A percentile compares a stretch with the other conserved stretches of the same genome.
Evolutionary conservation across 2,888 invertebrate genomes (phyloP).

Genomic region (Noctua fimbriata): DNA sequence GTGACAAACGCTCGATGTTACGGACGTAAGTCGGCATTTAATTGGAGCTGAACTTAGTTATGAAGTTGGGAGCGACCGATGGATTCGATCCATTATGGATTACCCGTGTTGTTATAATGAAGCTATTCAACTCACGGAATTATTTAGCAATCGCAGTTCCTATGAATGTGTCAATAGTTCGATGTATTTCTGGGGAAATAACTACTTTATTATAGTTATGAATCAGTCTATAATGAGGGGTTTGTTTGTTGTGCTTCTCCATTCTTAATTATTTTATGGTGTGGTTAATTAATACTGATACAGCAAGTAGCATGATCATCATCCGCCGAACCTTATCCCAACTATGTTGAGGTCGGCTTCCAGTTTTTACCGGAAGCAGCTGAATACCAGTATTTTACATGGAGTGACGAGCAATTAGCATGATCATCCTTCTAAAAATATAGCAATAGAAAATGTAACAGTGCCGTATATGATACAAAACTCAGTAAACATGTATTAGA

Average conservation of each 20-base stretch:
- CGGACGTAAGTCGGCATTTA: constrained; percentile 78
- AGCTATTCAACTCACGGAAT: constrained; percentile 78
- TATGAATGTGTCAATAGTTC: constrained; percentile 44
- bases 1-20: constrained; percentile 54
- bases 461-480: background rate
- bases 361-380: background rate
- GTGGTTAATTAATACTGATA: background rate
- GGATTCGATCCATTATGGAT: constrained; percentile 81
- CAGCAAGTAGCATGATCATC: background rate
- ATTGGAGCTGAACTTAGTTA: constrained; percentile 82
- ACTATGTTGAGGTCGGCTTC: background rate
- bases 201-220: background rate
- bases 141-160: constrained; percentile 63
- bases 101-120: constrained; percentile 80
- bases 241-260: background rate
- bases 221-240: background rate
- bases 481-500: too few species aligned
- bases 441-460: background rate
- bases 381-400: background rate
- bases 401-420: too few species aligned
- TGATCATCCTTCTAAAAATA: too few species aligned
- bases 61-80: constrained; percentile 70
- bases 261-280: background rate
- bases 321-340: background rate
- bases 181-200: constrained; percentile 33